Evolutionary conservation across 2,113 vertebrate genomes (phyloP), one percentile per base, ranked within the genome.

Genomic region (Holacanthus passer): DNA sequence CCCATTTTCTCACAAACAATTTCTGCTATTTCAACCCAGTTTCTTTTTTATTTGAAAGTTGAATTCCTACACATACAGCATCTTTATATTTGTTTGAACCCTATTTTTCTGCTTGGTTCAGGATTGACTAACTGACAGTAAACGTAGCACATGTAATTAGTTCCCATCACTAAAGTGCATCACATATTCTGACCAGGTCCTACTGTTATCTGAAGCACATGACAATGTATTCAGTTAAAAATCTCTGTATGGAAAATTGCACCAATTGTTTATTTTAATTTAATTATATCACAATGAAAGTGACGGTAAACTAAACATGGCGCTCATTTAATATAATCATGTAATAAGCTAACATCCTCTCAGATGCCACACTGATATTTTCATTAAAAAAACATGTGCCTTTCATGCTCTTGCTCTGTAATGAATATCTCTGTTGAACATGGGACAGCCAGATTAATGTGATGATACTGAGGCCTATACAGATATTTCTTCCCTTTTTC

Each of bases 391-490:
- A 2, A 24, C 10, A 19, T 47, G 6, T 19, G 27, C 45, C 4
- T 53, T 83, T 58, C 20, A 39, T 45, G 47, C 13, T 2, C 2
- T 2, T 20, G 50, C 39, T 22, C 20, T 63, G 39, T 27, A 35
- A 48, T 71, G 83, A 71, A 17, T 68, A 67, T 31, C 22, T 60
- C 47, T 63, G 29, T 52, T 75, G 53, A 32, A n/a, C 19, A 45
- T 17, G 16, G 29, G 80, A 47, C 77, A 69, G 43, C 27, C 43
- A 68, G 86, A 90, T 87, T 79, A 87, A 91, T 84, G 80, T 73
- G 56, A 77, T 45, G 12, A 81, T 82, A 90, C 64, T 74, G 76
- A 77, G 59, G 48, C 56, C 70, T 39, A 37, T 52, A 82, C 48
- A 43, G 47, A 89, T 87, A 72, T 82, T 74, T 59, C 76, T 78